phyloP scores from a whole-genome alignment of 2,888 invertebrate genomes.

The Mongoloraphidia duomilia region DNA sequence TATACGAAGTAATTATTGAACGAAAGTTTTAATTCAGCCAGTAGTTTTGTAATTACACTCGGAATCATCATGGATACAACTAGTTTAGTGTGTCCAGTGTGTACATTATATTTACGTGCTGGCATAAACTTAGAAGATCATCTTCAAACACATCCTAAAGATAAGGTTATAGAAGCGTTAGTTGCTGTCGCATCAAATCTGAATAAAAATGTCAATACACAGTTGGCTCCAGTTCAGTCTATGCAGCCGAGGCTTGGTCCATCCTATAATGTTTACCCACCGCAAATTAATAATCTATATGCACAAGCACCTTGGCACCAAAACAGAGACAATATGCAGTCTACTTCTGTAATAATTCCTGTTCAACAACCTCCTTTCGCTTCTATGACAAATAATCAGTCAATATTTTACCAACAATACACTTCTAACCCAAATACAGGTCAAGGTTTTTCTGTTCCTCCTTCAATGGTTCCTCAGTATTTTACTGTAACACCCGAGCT shows the following conservation, averaged over 20 bases:
- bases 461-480: conserved; percentile 37
- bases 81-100: conserved; percentile 57
- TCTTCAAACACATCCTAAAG: conserved; percentile 75
- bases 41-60: conserved; percentile 1
- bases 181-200: conserved; percentile 14
- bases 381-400: conserved; percentile 24
- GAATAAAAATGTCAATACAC: neutral
- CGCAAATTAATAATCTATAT: too few relatives aligned
- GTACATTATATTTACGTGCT: conserved; percentile 67
- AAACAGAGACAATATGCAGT: neutral
- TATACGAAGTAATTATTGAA: too few relatives aligned
- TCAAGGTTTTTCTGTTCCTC: conserved; percentile 27
- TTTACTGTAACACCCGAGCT: conserved; percentile 34
- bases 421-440: conserved; percentile 30
- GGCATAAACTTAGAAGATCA: conserved; percentile 71
- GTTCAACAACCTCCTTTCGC: conserved; percentile 7
- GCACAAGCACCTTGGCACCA: conserved; percentile 4
- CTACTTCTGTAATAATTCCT: neutral
- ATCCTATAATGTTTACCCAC: too few relatives aligned
- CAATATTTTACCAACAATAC: conserved; percentile 41
- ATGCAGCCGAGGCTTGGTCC: conserved; percentile 30
- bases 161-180: conserved; percentile 73
- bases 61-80: conserved; percentile 26
- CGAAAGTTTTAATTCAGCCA: neutral
- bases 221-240: conserved; percentile 28